Conservation (phyloP, 2,113 vertebrate genomes). For the Lepisosteus oculatus region DNA sequence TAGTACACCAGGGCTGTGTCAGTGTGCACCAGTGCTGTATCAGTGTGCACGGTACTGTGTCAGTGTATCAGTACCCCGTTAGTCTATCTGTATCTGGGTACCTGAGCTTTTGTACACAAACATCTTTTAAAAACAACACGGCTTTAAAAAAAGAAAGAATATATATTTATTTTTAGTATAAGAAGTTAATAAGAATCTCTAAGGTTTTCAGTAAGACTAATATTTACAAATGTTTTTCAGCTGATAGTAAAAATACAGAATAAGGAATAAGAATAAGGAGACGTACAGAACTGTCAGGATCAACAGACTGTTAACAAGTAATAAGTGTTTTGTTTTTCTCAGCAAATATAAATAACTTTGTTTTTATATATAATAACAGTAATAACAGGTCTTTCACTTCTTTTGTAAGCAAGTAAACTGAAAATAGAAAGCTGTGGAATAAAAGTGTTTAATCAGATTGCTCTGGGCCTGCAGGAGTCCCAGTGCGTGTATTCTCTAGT, state of each 20-base stretch:
- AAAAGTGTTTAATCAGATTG: no score
- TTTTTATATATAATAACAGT: slow-evolving; percentile 20
- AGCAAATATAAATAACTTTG: slow-evolving; percentile 58
- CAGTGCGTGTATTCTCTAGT: no score
- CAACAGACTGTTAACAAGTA: slow-evolving; percentile 29
- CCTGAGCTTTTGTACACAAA: no score
- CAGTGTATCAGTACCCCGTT: no score
- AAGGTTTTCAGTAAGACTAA: slow-evolving; percentile 34
- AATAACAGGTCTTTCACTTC: slow-evolving; percentile 21
- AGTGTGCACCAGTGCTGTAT: no score
- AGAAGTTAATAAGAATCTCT: slow-evolving; percentile 46
- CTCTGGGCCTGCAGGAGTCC: no score
- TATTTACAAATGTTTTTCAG: slow-evolving; percentile 28
- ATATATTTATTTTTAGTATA: slow-evolving; percentile 64
- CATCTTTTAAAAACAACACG: slow-evolving; percentile 8
- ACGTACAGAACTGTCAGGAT: slow-evolving; percentile 22
- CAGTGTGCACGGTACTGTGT: no score
- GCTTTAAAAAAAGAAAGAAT: slow-evolving; percentile 44
- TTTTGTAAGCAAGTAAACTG: no score
- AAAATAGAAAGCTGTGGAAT: no score
- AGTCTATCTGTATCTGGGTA: no score
- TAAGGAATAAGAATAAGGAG: slow-evolving; percentile 24
- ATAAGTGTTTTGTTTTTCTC: slow-evolving; percentile 28
- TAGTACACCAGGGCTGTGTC: no score
- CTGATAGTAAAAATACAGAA: slow-evolving; percentile 32